Evolutionary conservation across 2,888 invertebrate species (phyloP), one percentile per base, ranked within the genome.

Genomic region (Serripes groenlandicus): DNA sequence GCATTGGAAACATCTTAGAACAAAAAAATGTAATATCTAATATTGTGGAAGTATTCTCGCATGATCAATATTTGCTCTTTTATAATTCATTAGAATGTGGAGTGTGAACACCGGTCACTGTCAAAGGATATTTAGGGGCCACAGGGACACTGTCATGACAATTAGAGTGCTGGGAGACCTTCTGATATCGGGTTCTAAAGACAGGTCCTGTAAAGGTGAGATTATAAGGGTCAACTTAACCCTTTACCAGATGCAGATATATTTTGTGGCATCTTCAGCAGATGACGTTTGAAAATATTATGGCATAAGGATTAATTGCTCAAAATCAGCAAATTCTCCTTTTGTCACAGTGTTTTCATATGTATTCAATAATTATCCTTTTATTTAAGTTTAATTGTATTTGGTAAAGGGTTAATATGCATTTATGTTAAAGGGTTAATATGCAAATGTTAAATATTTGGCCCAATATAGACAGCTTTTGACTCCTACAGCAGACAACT

Each of bases 41-140:
- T n/a, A n/a, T n/a, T n/a, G n/a, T n/a, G n/a, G n/a, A n/a, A n/a
- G n/a, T n/a, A n/a, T n/a, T n/a, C n/a, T n/a, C n/a, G n/a, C n/a
- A n/a, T n/a, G n/a, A n/a, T n/a, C n/a, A n/a, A n/a, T n/a, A n/a
- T n/a, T n/a, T n/a, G n/a, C n/a, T n/a, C n/a, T n/a, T n/a, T n/a
- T n/a, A n/a, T n/a, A n/a, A n/a, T 49, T 49, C 49, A 2, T 49
- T 76, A 90, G 90, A 54, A 87, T 88, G 84, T 95, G 95, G 95
- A 93, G 92, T 60, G 87, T 93, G 26, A 90, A 92, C 68, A 94
- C 93, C 34, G 94, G 94, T 18, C 93, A 93, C 74, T 94, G 94
- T 83, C 80, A 92, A 85, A 92, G 92, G 86, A 94, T 95, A 66
- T 94, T 92, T 78, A 88, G 93, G 35, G 94, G 94, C 68, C 95